phyloP scores from a whole-genome alignment of 2,113 vertebrate genomes.

The Pipra filicauda region DNA sequence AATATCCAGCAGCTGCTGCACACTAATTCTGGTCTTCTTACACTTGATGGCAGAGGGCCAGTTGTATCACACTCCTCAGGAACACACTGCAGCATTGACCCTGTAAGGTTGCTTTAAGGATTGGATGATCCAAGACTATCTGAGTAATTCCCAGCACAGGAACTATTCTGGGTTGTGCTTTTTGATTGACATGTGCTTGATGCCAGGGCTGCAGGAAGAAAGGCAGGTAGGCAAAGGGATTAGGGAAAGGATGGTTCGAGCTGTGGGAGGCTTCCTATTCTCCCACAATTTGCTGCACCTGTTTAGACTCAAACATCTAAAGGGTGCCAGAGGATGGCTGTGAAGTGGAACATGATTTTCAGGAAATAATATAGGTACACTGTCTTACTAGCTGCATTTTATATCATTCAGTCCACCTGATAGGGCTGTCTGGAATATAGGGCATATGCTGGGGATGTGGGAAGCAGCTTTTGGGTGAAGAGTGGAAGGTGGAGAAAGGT shows the following conservation, averaged over 20 bases:
- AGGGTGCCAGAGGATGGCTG: not conserved
- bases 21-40: not conserved
- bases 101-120: not conserved
- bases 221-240: not conserved
- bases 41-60: not conserved
- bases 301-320: not conserved
- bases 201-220: not conserved
- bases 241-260: not conserved
- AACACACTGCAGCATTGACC: not conserved
- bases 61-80: not conserved
- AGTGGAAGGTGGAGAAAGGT: not conserved
- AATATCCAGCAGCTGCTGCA: not conserved
- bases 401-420: not conserved
- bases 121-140: not conserved
- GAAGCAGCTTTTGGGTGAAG: not conserved
- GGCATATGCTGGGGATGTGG: not conserved
- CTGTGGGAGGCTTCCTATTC: rapidly evolving
- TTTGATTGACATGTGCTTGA: not conserved
- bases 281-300: not conserved
- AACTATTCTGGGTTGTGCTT: not conserved
- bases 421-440: not conserved
- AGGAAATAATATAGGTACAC: not conserved
- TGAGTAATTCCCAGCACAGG: not conserved
- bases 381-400: not conserved
- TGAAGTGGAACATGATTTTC: rapidly evolving